phyloP scores from a whole-genome alignment of 1,140 invertebrate species.

The Notospermus geniculatus region DNA sequence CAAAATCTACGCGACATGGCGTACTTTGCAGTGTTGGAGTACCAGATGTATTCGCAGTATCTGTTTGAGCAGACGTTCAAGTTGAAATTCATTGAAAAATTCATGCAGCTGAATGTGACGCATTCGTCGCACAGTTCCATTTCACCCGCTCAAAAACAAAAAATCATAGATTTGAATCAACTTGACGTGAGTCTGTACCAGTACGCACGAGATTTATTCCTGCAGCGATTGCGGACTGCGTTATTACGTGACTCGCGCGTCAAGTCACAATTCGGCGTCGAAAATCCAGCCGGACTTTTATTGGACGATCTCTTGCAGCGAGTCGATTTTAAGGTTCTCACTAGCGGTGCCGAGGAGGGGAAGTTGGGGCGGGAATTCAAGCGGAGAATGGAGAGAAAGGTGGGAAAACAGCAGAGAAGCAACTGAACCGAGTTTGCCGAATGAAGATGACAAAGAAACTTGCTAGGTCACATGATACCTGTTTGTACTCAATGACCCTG shows the following conservation, averaged over 20 bases:
- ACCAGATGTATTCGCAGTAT: slow-evolving; percentile 89
- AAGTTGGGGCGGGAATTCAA: no score
- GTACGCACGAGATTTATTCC: slow-evolving; percentile 86
- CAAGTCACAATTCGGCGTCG: no score
- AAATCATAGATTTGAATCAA: slow-evolving; percentile 77
- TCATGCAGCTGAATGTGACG: slow-evolving; percentile 42
- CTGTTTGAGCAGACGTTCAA: slow-evolving; percentile 98
- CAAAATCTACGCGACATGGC: slow-evolving; percentile 90
- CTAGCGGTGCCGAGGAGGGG: no score
- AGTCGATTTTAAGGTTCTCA: no score
- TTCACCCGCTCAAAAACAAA: slow-evolving; percentile 68
- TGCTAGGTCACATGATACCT: no score
- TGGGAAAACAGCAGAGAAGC: no score
- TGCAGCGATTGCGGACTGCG: slow-evolving; percentile 69
- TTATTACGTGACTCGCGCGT: not conserved
- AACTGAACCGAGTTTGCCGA: no score
- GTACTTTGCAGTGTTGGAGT: slow-evolving; percentile 95
- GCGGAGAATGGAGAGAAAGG: no score
- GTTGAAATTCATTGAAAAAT: slow-evolving; percentile 61
- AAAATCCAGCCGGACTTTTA: no score
- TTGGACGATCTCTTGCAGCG: no score
- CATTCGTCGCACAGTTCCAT: slow-evolving; percentile 61
- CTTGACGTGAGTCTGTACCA: slow-evolving; percentile 92
- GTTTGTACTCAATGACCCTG: no score
- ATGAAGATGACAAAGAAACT: no score